A percentile compares a stretch with the other conserved stretches of the same genome.
Evolutionary conservation across 2,888 invertebrate genomes (phyloP).

Genomic region (Agrotis clavis): DNA sequence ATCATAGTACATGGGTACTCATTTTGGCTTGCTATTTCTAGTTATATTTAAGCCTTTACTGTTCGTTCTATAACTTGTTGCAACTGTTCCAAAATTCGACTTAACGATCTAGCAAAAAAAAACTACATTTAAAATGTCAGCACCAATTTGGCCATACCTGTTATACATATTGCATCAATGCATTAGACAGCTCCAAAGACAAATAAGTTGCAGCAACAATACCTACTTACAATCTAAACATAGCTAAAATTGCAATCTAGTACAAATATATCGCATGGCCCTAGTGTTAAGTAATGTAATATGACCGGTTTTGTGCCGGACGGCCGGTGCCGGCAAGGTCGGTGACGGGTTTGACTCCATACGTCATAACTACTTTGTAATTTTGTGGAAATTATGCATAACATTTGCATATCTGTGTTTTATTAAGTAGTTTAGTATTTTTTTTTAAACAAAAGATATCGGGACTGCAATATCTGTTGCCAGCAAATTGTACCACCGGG

Average conservation of each 20-base stretch:
- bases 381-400: slow-evolving; percentile 47
- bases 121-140: too few relatives aligned
- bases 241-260: slow-evolving; percentile 26
- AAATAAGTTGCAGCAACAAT: slow-evolving; percentile 19
- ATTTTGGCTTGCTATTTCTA: too few relatives aligned
- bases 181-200: neutral
- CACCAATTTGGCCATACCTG: neutral
- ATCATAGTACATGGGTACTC: too few relatives aligned
- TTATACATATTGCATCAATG: neutral
- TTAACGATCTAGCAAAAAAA: neutral
- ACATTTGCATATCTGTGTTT: slow-evolving; percentile 17
- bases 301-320: slow-evolving; percentile 74
- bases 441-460: too few relatives aligned
- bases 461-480: too few relatives aligned
- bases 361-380: slow-evolving; percentile 59
- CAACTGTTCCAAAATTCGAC: neutral
- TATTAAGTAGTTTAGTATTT: neutral
- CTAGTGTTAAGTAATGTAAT: slow-evolving; percentile 67
- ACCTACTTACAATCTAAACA: slow-evolving; percentile 18
- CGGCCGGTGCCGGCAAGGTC: slow-evolving; percentile 80
- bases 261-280: slow-evolving; percentile 47
- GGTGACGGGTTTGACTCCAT: slow-evolving; percentile 78
- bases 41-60: too few relatives aligned
- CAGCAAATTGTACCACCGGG: too few relatives aligned
- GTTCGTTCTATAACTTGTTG: too few relatives aligned